These are phyloP conservation scores for Podotricha telesiphe DNA, from an alignment of 2,888 invertebrate species.

Conservation along the genomic window DNA sequence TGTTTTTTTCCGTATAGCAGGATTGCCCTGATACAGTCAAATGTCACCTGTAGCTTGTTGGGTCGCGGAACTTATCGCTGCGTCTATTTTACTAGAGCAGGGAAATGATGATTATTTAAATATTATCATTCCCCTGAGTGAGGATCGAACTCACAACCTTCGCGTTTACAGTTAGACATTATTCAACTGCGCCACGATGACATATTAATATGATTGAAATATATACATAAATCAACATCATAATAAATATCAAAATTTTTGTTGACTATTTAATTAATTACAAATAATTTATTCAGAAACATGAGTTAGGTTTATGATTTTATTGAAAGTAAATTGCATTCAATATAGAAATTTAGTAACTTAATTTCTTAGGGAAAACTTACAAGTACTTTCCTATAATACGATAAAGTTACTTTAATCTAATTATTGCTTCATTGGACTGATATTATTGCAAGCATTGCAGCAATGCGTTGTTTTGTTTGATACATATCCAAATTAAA, in stretches of 20 bases:
- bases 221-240: not conserved
- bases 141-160: too few relatives aligned
- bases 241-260: conserved; percentile 3
- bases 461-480: not conserved
- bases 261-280: not conserved
- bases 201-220: not conserved
- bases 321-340: conserved; percentile 36
- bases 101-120: too few relatives aligned
- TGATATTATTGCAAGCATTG: not conserved
- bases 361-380: conserved; percentile 4
- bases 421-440: not conserved
- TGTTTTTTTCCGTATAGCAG: too few relatives aligned
- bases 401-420: not conserved
- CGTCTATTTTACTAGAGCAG: too few relatives aligned
- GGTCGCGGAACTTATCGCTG: too few relatives aligned
- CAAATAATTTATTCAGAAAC: conserved; percentile 4
- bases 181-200: not conserved
- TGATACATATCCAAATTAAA: not conserved
- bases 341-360: not conserved
- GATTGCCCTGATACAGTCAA: too few relatives aligned
- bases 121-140: too few relatives aligned
- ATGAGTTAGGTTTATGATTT: conserved; percentile 17
- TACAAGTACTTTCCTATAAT: not conserved
- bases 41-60: too few relatives aligned
- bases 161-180: not conserved